phyloP scores from a whole-genome alignment of 1,140 invertebrate genomes.

The Mizuhopecten yessoensis region DNA sequence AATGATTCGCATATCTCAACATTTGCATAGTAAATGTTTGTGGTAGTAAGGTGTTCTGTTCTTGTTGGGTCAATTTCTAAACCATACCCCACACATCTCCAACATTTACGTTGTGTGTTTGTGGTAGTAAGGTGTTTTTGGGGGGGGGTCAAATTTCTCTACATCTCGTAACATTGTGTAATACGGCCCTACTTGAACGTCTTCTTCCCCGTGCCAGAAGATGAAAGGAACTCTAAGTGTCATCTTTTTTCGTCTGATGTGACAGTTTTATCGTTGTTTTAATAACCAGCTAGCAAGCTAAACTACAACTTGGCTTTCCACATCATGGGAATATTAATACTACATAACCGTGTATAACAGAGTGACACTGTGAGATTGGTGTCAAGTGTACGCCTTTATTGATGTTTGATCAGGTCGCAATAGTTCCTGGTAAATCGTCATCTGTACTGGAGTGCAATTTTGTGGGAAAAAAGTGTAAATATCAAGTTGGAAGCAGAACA shows the following conservation, averaged over 20 bases:
- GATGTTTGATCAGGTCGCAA: not conserved
- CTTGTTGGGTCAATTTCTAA: too few relatives aligned
- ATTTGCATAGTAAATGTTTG: too few relatives aligned
- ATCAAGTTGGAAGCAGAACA: not conserved
- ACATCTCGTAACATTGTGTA: not conserved
- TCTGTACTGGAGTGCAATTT: not conserved
- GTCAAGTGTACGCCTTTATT: not conserved
- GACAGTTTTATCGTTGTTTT: slow-evolving; percentile 19
- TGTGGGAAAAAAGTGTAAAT: not conserved
- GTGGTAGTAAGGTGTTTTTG: not conserved
- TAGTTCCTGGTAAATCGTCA: not conserved
- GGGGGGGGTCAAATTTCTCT: not conserved
- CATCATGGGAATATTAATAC: not conserved
- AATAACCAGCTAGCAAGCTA: not conserved
- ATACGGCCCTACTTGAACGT: not conserved
- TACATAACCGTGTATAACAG: not conserved
- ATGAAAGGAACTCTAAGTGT: not conserved
- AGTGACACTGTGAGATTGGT: not conserved
- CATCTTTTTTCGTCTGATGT: slow-evolving; percentile 1
- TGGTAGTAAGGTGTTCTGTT: too few relatives aligned
- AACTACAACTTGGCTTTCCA: not conserved
- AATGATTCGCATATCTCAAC: too few relatives aligned
- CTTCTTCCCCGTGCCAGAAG: not conserved
- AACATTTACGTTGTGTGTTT: too few relatives aligned
- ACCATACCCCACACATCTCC: not conserved